Percentiles rank a stretch among this genome's conserved stretches.
Evolutionary conservation across 2,113 vertebrate genomes (phyloP).

Genomic region (Cepphus grylle): DNA sequence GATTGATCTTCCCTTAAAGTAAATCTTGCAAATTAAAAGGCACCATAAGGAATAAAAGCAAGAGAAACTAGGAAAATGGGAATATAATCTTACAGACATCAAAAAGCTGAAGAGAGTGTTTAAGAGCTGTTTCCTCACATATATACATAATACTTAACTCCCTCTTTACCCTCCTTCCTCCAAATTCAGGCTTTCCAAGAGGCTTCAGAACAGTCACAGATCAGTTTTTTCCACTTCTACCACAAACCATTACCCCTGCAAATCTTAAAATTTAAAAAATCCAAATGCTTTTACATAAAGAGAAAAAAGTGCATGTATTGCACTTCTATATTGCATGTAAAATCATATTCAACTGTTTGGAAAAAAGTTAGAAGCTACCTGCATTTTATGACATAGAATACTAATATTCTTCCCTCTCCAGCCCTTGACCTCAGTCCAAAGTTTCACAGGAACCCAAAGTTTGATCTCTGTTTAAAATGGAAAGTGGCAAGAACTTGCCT

Average conservation of each 20-base stretch:
- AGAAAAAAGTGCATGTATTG: background rate
- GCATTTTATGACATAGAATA: background rate
- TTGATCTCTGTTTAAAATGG: background rate
- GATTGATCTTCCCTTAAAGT: background rate
- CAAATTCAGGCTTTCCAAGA: background rate
- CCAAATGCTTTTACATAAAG: background rate
- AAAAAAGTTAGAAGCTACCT: background rate
- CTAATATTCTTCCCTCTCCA: background rate
- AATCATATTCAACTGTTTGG: background rate
- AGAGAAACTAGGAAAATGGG: background rate
- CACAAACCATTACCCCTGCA: background rate
- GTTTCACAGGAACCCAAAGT: background rate
- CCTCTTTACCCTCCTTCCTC: background rate
- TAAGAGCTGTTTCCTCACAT: background rate
- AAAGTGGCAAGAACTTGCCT: background rate
- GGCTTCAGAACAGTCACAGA: background rate
- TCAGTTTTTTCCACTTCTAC: background rate
- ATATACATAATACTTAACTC: background rate
- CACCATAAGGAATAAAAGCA: background rate
- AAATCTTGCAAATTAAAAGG: background rate
- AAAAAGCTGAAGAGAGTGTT: background rate
- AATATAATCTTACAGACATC: background rate
- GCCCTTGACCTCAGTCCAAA: background rate
- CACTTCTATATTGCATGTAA: background rate
- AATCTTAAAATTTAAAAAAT: background rate